phyloP scores from a whole-genome alignment of 2,888 invertebrate species.

The Aethes cnicana region DNA sequence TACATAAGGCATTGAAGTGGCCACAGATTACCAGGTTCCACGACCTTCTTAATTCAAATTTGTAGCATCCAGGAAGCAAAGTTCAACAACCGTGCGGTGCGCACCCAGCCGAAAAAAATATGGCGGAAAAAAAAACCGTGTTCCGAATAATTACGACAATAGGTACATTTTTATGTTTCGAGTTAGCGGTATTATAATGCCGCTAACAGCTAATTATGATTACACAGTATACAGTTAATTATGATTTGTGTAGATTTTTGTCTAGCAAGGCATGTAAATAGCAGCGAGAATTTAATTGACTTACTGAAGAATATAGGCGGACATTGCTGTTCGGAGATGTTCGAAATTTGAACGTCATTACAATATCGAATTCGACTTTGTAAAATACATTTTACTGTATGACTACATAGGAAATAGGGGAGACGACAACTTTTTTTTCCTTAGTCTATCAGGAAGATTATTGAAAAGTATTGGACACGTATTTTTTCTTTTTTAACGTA shows the following conservation, averaged over 20 bases:
- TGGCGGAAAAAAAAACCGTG: conserved; percentile 41
- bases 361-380: too few relatives aligned
- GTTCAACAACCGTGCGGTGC: conserved; percentile 40
- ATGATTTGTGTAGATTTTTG: conserved; percentile 22
- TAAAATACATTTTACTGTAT: too few relatives aligned
- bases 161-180: conserved; percentile 31
- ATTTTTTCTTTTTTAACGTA: too few relatives aligned
- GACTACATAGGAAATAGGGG: too few relatives aligned
- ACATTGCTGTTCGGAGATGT: too few relatives aligned
- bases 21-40: conserved; percentile 27
- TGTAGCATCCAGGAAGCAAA: conserved; percentile 36
- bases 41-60: conserved; percentile 37
- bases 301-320: too few relatives aligned
- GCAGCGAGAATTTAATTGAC: conserved; percentile 50
- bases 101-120: conserved; percentile 46
- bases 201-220: neutral
- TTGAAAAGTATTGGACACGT: too few relatives aligned
- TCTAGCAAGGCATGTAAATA: conserved; percentile 17
- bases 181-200: conserved; percentile 19
- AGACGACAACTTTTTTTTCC: too few relatives aligned
- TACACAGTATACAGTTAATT: conserved; percentile 24
- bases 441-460: too few relatives aligned
- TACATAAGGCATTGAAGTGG: conserved; percentile 7
- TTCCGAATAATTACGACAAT: conserved; percentile 42
- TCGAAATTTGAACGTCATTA: too few relatives aligned